Percentiles rank a stretch among this genome's conserved stretches.
Evolutionary conservation across 2,113 vertebrate genomes (phyloP).

Genomic region (Anarrhichthys ocellatus): DNA sequence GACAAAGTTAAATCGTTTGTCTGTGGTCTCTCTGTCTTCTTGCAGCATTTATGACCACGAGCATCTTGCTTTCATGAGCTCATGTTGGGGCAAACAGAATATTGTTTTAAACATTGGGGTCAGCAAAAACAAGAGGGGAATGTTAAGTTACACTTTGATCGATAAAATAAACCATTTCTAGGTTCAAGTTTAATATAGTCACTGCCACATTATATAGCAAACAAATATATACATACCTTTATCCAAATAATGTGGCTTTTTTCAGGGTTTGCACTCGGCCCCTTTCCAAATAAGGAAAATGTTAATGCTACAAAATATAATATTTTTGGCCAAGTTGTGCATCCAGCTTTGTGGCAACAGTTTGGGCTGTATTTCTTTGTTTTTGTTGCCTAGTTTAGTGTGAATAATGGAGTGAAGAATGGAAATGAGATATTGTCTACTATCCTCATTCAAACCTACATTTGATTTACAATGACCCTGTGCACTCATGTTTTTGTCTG

Average conservation of each 20-base stretch:
- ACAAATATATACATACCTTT: neutral
- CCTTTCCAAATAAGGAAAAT: neutral
- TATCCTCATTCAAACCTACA: neutral
- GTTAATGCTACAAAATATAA: neutral
- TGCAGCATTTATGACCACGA: neutral
- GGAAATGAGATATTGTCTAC: neutral
- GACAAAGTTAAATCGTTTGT: conserved; percentile 30
- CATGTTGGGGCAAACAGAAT: conserved; percentile 1
- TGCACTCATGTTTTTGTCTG: conserved; percentile 18
- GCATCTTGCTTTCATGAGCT: conserved; percentile 2
- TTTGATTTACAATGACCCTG: neutral
- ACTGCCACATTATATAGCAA: neutral
- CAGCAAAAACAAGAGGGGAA: neutral
- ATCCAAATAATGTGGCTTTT: neutral
- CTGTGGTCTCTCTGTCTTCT: conserved; percentile 15
- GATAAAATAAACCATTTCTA: neutral
- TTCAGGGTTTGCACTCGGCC: neutral
- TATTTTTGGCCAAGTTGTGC: neutral
- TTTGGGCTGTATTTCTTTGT: neutral
- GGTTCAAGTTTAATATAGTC: neutral
- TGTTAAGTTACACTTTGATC: neutral
- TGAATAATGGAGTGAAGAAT: neutral
- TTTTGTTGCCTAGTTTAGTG: neutral
- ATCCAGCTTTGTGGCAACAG: neutral
- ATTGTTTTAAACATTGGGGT: neutral